These are phyloP conservation scores for Ditula angustiorana DNA, from an alignment of 2,888 invertebrate species.

Conservation along the genomic window DNA sequence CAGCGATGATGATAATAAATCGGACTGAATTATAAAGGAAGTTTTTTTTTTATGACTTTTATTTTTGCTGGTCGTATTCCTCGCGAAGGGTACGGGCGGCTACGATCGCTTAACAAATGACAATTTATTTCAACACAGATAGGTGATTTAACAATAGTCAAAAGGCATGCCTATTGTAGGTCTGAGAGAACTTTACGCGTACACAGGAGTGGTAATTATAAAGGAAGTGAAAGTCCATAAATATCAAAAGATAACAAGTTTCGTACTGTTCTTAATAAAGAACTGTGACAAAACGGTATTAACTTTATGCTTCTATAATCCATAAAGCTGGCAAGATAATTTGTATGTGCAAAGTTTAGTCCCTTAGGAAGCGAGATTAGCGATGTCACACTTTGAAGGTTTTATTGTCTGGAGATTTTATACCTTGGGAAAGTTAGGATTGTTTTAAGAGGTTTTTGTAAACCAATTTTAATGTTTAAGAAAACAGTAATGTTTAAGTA, in stretches of 20 bases:
- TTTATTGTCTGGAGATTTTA: slow-evolving; percentile 11
- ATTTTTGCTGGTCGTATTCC: no score
- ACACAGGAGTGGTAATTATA: no score
- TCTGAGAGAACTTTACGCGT: no score
- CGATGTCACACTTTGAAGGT: slow-evolving; percentile 9
- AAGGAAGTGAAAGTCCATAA: not conserved
- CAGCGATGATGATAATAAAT: no score
- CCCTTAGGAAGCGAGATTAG: slow-evolving; percentile 12
- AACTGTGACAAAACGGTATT: not conserved
- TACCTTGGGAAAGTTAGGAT: not conserved
- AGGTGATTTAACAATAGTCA: no score
- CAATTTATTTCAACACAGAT: no score
- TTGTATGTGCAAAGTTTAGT: slow-evolving; percentile 28
- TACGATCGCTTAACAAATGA: no score
- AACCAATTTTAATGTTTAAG: not conserved
- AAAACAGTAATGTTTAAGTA: no score
- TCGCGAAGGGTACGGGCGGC: no score
- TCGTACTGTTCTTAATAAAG: not conserved
- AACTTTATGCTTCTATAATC: slow-evolving; percentile 25
- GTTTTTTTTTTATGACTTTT: no score
- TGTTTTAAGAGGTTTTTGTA: not conserved
- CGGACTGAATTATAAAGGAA: no score
- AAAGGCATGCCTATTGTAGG: no score
- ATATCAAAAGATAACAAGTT: not conserved
- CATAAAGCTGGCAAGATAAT: slow-evolving; percentile 27